These are phyloP conservation scores for Zaprionus ornatus DNA, from an alignment of 1,140 invertebrate genomes.

Conservation along the genomic window DNA sequence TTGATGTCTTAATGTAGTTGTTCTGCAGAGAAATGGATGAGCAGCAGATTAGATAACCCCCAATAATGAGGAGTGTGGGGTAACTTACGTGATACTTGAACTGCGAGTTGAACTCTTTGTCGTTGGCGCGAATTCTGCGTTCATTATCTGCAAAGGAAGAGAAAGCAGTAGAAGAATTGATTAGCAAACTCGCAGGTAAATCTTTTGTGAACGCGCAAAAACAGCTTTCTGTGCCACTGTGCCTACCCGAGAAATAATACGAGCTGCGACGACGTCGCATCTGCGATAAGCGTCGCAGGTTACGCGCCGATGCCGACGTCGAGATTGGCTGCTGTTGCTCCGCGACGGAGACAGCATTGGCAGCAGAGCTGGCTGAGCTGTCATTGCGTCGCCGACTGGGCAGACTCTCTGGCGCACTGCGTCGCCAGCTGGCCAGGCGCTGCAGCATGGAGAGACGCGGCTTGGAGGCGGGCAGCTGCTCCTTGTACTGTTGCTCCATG, in stretches of 20 bases:
- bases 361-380: background rate
- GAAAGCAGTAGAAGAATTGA: background rate
- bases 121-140: slow-evolving; percentile 97
- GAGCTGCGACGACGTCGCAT: slow-evolving; percentile 75
- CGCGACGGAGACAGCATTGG: slow-evolving; percentile 2
- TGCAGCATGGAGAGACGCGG: slow-evolving; percentile 39
- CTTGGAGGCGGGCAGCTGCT: slow-evolving; percentile 41
- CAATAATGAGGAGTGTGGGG: background rate
- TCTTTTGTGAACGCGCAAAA: background rate
- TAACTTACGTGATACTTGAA: slow-evolving; percentile 98
- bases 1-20: slow-evolving; percentile 99
- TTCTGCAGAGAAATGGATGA: slow-evolving; percentile 88
- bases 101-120: slow-evolving; percentile 96
- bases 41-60: background rate
- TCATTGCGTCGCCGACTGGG: slow-evolving; percentile 18
- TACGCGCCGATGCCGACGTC: slow-evolving; percentile 53
- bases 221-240: background rate
- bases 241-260: slow-evolving; percentile 79
- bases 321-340: slow-evolving; percentile 37
- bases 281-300: slow-evolving; percentile 69
- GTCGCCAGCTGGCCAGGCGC: slow-evolving; percentile 46
- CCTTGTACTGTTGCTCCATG: slow-evolving; percentile 39
- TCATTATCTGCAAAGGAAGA: slow-evolving; percentile 68
- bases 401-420: slow-evolving; percentile 34
- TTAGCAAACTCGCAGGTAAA: background rate